These are phyloP conservation scores for Elachura formosa DNA, from an alignment of 2,113 vertebrate genomes.

Conservation along the genomic window DNA sequence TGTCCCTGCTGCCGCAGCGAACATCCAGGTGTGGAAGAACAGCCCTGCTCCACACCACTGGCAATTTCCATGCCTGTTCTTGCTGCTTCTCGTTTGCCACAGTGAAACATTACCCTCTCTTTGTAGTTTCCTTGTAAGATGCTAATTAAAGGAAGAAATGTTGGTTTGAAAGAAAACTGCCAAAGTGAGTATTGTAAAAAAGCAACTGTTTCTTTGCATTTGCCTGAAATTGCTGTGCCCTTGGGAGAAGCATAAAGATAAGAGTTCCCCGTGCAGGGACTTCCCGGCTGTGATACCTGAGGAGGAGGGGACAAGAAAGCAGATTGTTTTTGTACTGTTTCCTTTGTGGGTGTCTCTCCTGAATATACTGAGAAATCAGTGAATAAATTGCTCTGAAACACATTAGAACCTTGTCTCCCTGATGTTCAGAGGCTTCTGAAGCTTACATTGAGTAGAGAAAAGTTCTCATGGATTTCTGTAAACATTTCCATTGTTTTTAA, in stretches of 20 bases:
- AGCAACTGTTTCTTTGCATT: neutral
- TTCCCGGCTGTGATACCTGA: neutral
- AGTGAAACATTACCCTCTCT: neutral
- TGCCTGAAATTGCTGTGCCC: neutral
- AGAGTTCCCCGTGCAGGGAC: fast-evolving
- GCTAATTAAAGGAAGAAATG: constrained; percentile 18
- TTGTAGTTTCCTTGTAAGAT: neutral
- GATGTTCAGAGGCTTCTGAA: too few relatives aligned
- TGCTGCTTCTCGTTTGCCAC: neutral
- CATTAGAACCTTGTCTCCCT: neutral
- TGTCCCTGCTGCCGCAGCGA: neutral
- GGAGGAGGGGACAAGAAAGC: neutral
- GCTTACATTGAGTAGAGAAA: too few relatives aligned
- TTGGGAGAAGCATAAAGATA: neutral
- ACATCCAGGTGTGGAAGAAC: neutral
- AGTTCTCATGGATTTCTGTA: too few relatives aligned
- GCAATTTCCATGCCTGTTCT: fast-evolving
- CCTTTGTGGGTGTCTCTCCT: neutral
- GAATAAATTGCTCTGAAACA: neutral
- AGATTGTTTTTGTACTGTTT: neutral
- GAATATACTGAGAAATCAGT: neutral
- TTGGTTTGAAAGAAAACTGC: neutral
- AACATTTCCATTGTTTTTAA: too few relatives aligned
- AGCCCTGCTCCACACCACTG: fast-evolving
- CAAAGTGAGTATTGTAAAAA: neutral